Conservation (phyloP, 1,140 invertebrate species). For the Lineus longissimus region DNA sequence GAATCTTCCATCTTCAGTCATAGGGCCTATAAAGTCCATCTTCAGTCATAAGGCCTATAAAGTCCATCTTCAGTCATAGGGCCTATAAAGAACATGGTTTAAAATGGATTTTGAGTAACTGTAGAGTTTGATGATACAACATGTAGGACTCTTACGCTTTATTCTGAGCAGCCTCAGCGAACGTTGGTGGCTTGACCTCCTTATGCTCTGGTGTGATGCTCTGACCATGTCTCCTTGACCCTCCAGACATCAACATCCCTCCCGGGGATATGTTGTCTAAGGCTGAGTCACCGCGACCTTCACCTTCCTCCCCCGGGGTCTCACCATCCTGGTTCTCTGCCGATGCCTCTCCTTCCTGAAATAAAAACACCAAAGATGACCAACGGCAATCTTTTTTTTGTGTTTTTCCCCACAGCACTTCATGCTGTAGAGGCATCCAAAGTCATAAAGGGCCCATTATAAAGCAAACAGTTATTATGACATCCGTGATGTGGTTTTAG, state of each 20-base stretch:
- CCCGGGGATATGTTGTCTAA: too few species aligned
- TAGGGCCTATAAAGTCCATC: background rate
- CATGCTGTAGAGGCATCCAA: too few species aligned
- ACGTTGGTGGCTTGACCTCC: constrained; percentile 31
- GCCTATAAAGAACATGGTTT: too few species aligned
- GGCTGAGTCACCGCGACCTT: background rate
- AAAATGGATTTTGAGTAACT: too few species aligned
- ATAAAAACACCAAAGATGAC: background rate
- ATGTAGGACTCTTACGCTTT: constrained; percentile 30
- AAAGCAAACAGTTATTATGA: too few species aligned
- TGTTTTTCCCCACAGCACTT: too few species aligned
- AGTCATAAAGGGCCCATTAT: too few species aligned
- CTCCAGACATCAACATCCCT: too few species aligned
- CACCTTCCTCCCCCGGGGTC: constrained; percentile 6
- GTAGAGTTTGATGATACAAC: background rate
- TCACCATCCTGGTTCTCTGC: constrained; percentile 23
- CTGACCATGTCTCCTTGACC: too few species aligned
- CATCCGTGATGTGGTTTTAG: too few species aligned
- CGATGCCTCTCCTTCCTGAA: constrained; percentile 22
- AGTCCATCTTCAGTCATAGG: too few species aligned
- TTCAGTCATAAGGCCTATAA: background rate
- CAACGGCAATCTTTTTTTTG: too few species aligned
- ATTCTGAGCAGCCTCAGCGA: constrained; percentile 31
- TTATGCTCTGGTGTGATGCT: constrained; percentile 6
- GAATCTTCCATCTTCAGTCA: background rate